Percentiles rank a stretch among this genome's conserved stretches.
Conservation (phyloP, 2,113 vertebrate species). For the Dromaius novaehollandiae region DNA sequence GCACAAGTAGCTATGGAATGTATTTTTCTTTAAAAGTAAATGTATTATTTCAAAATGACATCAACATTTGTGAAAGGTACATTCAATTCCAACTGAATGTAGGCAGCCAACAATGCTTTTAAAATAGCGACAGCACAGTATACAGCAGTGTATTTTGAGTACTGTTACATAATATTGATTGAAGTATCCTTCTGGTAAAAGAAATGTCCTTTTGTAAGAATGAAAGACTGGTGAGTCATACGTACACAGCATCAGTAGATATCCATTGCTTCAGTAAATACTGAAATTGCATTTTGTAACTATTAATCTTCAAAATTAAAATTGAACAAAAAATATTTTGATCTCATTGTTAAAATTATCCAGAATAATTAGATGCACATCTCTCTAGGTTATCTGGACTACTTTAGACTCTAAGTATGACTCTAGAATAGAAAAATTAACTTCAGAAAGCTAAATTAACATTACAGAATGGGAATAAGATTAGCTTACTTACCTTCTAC, state of each 20-base stretch:
- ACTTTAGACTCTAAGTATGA: not conserved
- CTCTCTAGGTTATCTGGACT: not conserved
- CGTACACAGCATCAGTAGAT: constrained; percentile 71
- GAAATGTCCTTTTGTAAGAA: constrained; percentile 68
- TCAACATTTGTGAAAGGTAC: constrained; percentile 2
- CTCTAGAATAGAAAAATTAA: not conserved
- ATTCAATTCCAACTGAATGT: constrained; percentile 9
- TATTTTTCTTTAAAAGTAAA: not conserved
- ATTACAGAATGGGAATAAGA: not conserved
- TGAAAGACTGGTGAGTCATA: constrained; percentile 63
- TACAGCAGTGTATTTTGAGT: constrained; percentile 50
- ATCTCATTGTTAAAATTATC: not conserved
- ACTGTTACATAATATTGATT: constrained; percentile 64
- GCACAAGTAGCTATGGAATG: constrained; percentile 17
- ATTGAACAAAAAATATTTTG: not conserved
- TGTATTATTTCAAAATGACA: not conserved
- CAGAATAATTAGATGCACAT: not conserved
- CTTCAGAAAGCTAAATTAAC: not conserved
- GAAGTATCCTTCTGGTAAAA: constrained; percentile 70
- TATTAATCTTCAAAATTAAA: constrained; percentile 44
- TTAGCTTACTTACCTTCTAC: constrained; percentile 48
- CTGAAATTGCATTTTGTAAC: constrained; percentile 72
- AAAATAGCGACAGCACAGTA: constrained; percentile 28
- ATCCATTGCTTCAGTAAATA: constrained; percentile 75
- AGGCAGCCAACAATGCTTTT: constrained; percentile 42